A percentile compares a stretch with the other conserved stretches of the same genome.
Evolutionary conservation across 2,888 invertebrate genomes (phyloP).

Genomic region (Perizoma affinitatum): DNA sequence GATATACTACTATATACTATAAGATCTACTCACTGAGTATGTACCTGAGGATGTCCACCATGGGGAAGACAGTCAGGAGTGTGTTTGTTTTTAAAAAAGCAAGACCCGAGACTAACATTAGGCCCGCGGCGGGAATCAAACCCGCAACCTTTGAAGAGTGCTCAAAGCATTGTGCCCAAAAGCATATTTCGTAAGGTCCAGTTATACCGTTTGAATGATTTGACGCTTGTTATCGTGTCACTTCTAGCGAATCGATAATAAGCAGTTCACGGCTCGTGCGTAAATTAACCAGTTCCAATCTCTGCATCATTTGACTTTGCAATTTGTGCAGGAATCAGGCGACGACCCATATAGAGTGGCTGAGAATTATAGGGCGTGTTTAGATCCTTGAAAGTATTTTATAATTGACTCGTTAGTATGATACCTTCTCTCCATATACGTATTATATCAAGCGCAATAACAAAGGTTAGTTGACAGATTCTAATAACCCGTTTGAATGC

Average conservation of each 20-base stretch:
- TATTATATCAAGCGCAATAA: conserved; percentile 1
- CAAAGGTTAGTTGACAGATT: not conserved
- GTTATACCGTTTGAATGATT: conserved; percentile 46
- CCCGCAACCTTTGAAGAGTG: too few species aligned
- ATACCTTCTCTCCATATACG: conserved; percentile 23
- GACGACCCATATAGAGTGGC: conserved; percentile 38
- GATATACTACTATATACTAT: too few species aligned
- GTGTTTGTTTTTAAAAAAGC: too few species aligned
- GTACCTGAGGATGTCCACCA: too few species aligned
- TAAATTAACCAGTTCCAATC: conserved; percentile 50
- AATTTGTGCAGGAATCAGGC: conserved; percentile 40
- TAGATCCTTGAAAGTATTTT: conserved; percentile 38
- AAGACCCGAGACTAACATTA: too few species aligned
- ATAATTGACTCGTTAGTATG: conserved; percentile 33
- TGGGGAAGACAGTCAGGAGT: too few species aligned
- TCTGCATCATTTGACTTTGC: conserved; percentile 50
- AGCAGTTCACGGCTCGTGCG: conserved; percentile 28
- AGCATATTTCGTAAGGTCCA: not conserved
- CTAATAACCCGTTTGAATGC: too few species aligned
- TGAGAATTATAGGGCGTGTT: conserved; percentile 10
- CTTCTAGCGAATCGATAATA: conserved; percentile 46
- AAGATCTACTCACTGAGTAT: too few species aligned
- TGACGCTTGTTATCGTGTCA: conserved; percentile 47
- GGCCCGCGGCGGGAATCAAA: too few species aligned
- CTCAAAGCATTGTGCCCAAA: too few species aligned